Conservation (phyloP, 2,888 invertebrate species). For the Oxyscelio sp. region DNA sequence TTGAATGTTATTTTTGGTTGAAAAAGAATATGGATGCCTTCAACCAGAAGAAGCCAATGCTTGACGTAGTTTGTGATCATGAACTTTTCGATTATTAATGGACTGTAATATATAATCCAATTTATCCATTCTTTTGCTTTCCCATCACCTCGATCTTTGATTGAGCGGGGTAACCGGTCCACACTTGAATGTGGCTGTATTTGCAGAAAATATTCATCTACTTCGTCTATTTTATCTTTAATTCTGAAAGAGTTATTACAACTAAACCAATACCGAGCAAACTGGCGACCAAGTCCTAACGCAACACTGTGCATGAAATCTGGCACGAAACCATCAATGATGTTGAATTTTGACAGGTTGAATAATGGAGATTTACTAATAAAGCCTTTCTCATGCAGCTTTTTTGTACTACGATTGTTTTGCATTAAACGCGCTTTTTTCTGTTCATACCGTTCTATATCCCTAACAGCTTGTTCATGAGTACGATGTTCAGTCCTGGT, state of each 20-base stretch:
- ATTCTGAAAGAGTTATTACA: neutral
- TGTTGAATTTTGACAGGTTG: slow-evolving; percentile 42
- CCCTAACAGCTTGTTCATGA: neutral
- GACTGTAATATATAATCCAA: slow-evolving; percentile 43
- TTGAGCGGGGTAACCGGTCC: too few relatives aligned
- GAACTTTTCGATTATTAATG: slow-evolving; percentile 17
- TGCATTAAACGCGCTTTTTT: neutral
- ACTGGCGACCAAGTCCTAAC: slow-evolving; percentile 42
- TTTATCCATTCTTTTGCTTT: slow-evolving; percentile 18
- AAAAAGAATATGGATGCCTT: neutral
- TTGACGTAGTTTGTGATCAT: neutral
- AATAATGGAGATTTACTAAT: slow-evolving; percentile 29
- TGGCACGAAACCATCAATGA: slow-evolving; percentile 46
- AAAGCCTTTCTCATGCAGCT: slow-evolving; percentile 14
- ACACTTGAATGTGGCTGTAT: slow-evolving; percentile 23
- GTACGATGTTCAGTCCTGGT: slow-evolving; percentile 2
- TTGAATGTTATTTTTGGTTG: neutral
- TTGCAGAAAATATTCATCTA: slow-evolving; percentile 14
- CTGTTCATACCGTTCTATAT: neutral
- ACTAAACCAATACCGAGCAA: slow-evolving; percentile 34
- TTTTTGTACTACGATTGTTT: neutral
- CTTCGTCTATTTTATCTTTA: neutral
- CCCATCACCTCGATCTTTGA: slow-evolving; percentile 10
- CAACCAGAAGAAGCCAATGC: neutral
- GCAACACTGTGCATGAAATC: slow-evolving; percentile 55